Conservation (phyloP, 2,113 vertebrate species). For the Tiliqua scincoides region DNA sequence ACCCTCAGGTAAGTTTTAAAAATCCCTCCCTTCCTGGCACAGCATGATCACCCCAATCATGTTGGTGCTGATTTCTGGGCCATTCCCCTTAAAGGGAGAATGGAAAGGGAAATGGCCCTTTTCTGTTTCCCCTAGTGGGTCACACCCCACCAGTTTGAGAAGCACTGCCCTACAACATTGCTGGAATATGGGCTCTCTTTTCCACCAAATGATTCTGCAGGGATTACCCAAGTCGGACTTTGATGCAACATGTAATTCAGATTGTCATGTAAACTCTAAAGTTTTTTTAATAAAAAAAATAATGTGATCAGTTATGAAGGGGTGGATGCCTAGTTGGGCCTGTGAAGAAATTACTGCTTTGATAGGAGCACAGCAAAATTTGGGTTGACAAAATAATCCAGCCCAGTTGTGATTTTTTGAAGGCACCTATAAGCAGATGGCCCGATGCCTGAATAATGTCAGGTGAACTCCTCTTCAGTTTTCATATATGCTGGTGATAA, state of each 20-base stretch:
- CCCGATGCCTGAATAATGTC: background rate
- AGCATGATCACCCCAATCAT: no score
- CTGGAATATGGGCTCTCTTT: background rate
- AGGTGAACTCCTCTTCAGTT: background rate
- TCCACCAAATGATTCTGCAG: background rate
- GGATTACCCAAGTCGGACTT: background rate
- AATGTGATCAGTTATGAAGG: no score
- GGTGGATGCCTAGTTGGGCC: background rate
- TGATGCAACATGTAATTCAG: background rate
- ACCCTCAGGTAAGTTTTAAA: no score
- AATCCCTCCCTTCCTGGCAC: no score
- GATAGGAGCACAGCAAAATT: background rate
- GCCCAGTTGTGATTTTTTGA: background rate
- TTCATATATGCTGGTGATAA: background rate
- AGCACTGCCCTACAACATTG: no score
- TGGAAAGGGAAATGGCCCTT: no score
- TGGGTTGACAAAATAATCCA: background rate
- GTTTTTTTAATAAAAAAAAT: no score
- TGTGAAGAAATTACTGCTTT: background rate
- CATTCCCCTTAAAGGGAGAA: no score
- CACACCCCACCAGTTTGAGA: no score
- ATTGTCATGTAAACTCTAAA: no score
- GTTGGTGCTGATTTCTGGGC: no score
- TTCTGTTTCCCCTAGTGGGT: no score
- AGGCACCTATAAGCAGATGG: background rate